Percentiles rank a stretch among this genome's conserved stretches.
These are phyloP conservation scores for Minunthozetes semirufus DNA, from an alignment of 2,888 invertebrate genomes.

Conservation along the genomic window DNA sequence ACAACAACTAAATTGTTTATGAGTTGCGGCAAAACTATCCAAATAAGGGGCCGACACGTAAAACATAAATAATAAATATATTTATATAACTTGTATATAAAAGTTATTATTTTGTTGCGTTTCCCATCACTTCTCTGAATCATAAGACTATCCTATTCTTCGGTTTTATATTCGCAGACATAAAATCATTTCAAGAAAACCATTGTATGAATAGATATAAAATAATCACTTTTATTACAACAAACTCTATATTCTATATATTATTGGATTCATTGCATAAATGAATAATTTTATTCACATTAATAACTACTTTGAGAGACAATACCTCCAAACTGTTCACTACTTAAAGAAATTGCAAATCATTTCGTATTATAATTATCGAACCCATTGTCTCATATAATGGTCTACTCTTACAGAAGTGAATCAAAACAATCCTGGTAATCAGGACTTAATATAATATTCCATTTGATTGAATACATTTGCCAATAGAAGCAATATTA, in stretches of 20 bases:
- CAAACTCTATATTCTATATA: not conserved
- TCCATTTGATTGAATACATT: no score
- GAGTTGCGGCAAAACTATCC: not conserved
- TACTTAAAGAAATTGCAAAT: not conserved
- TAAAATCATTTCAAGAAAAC: not conserved
- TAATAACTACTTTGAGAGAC: not conserved
- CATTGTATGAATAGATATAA: not conserved
- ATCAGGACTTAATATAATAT: no score
- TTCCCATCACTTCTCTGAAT: not conserved
- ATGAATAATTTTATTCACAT: not conserved
- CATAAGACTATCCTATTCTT: not conserved
- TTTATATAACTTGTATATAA: not conserved
- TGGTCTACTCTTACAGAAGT: not conserved
- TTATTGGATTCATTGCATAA: not conserved
- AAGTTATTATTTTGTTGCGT: not conserved
- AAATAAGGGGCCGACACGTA: constrained; percentile 6
- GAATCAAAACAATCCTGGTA: not conserved
- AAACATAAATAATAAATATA: constrained; percentile 15
- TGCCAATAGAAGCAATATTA: no score
- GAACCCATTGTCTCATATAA: not conserved
- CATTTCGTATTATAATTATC: not conserved
- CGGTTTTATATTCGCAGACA: not conserved
- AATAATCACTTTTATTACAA: constrained; percentile 9
- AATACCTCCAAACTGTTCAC: not conserved
- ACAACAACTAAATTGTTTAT: constrained; percentile 14